Evolutionary conservation across 2,797 vertebrate species (phyloP).

Genomic region (Arctocebus calabarensis): DNA sequence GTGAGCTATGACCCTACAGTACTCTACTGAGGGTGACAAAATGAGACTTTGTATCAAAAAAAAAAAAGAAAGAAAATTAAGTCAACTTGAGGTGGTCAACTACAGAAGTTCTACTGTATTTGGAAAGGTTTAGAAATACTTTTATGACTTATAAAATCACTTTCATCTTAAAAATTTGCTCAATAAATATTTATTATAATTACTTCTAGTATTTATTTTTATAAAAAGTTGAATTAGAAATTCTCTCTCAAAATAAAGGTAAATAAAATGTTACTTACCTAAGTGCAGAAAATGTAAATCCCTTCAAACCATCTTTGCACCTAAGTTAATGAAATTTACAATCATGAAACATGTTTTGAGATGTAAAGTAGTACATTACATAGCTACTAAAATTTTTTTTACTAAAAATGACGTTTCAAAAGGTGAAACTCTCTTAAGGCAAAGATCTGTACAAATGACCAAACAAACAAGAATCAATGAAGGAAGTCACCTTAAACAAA

Average conservation of each 20-base stretch:
- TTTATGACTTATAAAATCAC: slow-evolving; percentile 36
- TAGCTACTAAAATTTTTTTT: neutral
- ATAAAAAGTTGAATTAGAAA: neutral
- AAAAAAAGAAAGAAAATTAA: too few species aligned
- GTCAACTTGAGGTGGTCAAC: too few species aligned
- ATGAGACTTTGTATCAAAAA: too few species aligned
- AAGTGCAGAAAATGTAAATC: slow-evolving; percentile 97
- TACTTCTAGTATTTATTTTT: neutral
- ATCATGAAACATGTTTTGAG: slow-evolving; percentile 45
- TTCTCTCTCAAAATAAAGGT: slow-evolving; percentile 27
- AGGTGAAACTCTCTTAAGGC: neutral
- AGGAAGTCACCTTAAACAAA: neutral
- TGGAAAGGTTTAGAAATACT: neutral
- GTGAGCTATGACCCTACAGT: too few species aligned
- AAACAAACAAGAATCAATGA: slow-evolving; percentile 1
- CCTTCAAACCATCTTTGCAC: slow-evolving; percentile 97
- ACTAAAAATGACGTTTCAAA: neutral
- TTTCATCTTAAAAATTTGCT: slow-evolving; percentile 51
- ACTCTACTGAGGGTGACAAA: too few species aligned
- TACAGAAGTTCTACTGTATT: neutral
- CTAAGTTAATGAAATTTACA: slow-evolving; percentile 87
- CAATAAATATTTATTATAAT: neutral
- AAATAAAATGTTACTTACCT: slow-evolving; percentile 92
- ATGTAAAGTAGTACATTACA: slow-evolving; percentile 44
- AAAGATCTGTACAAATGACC: neutral